Evolutionary conservation across 2,797 vertebrate species (phyloP), one percentile per base, ranked within the genome.

Genomic region (Avahi laniger): DNA sequence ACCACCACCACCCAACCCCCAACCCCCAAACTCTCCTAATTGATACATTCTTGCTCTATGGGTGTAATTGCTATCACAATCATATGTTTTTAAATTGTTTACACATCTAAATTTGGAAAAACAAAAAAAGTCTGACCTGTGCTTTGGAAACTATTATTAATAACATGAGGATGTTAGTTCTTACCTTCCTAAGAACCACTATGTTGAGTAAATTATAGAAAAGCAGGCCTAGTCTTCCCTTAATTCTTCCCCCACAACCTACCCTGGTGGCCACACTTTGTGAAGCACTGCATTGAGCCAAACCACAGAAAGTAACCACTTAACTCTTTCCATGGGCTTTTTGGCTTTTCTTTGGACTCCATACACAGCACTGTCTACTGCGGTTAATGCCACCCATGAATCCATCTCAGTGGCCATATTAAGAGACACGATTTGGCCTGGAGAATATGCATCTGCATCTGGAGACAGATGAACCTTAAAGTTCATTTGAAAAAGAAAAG

Each of bases 381-480:
- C 98, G 1, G 99, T 98, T 76, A 99, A 94, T 1, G 99, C 99
- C 78, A 99, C 98, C 46, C 99, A 98, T 0, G 99, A 99, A 7
- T 63, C 97, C 33, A 97, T 97, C 43, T 98, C 98, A 10, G 98
- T 98, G 57, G 4, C 97, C 93, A 99, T 85, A 61, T 97, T 95
- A 88, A 99, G 97, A 0, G 88, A 82, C 0, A 99, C 89, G 1
- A 38, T 86, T n/a, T 98, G 97, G 95, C 98, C 98, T 13, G 99
- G 99, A 79, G 97, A 98, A 97, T 98, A 98, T 0, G 3, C 0
- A 3, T 7, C 15, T 7, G 18, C 1, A 2, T 30, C n/a, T 69
- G 97, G 89, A 43, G 98, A 98, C 65, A 99, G 67, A 1, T 96
- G 96, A 8, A 99, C 98, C 99, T 99, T 92, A 14, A 67, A 95